phyloP scores from a whole-genome alignment of 2,797 vertebrate genomes.

The Muraenolepis orangiensis region DNA sequence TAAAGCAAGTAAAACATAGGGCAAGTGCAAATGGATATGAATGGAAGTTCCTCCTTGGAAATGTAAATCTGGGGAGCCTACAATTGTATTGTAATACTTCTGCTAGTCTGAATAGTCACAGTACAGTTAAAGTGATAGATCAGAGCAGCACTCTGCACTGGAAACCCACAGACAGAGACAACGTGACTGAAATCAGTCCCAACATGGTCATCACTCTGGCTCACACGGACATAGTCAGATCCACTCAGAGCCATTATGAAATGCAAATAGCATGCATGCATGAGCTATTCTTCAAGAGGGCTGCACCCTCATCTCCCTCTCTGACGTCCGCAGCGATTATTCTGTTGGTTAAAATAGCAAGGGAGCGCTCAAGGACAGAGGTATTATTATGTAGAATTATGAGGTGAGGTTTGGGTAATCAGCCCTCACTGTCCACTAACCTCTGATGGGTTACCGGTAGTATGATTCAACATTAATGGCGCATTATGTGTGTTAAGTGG shows the following conservation, averaged over 20 bases:
- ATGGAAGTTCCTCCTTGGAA: background rate
- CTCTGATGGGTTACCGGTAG: background rate
- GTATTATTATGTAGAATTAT: background rate
- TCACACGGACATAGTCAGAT: background rate
- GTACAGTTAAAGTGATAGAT: background rate
- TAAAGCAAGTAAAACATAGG: background rate
- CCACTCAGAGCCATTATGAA: background rate
- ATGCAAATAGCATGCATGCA: background rate
- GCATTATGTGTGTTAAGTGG: background rate
- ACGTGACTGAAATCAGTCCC: background rate
- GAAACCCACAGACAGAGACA: background rate
- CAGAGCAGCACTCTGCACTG: background rate
- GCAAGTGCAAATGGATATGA: background rate
- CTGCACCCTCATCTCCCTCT: background rate
- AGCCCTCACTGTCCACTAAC: background rate
- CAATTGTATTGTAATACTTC: background rate
- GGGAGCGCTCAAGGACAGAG: background rate
- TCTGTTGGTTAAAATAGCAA: background rate
- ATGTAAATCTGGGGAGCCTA: background rate
- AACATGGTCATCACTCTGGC: background rate
- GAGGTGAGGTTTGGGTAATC: background rate
- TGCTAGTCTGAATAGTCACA: no score
- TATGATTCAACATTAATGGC: background rate
- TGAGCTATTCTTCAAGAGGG: background rate
- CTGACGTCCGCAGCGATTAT: background rate